Evolutionary conservation across 2,888 invertebrate genomes (phyloP).

Genomic region (Heliothis peltigera): DNA sequence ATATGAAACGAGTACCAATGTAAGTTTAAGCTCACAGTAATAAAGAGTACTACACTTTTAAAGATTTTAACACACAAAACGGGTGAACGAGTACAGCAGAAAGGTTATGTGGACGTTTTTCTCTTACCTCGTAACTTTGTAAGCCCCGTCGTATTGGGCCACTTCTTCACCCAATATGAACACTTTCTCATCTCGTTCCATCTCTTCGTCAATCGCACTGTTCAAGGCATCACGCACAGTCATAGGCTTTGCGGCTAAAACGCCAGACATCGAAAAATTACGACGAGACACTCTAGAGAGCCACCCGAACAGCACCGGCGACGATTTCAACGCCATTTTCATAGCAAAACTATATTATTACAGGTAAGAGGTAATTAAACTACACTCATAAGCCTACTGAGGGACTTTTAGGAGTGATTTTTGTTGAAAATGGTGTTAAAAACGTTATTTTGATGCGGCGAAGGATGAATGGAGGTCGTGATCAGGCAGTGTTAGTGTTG

Average conservation of each 20-base stretch:
- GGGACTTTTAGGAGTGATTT: slow-evolving; percentile 64
- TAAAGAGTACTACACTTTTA: background rate
- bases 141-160: slow-evolving; percentile 99
- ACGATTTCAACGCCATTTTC: slow-evolving; percentile 87
- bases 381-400: slow-evolving; percentile 63
- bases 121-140: slow-evolving; percentile 94
- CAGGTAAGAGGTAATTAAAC: slow-evolving; percentile 64
- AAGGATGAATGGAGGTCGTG: slow-evolving; percentile 89
- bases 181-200: slow-evolving; percentile 97
- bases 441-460: slow-evolving; percentile 68
- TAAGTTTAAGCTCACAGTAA: background rate
- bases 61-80: slow-evolving; percentile 2
- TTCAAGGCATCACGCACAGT: slow-evolving; percentile 99
- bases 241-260: slow-evolving; percentile 91
- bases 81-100: slow-evolving; percentile 1
- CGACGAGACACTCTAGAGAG: slow-evolving; percentile 78
- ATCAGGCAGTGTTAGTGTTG: slow-evolving; percentile 33
- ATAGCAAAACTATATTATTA: slow-evolving; percentile 57
- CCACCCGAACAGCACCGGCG: slow-evolving; percentile 79
- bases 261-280: slow-evolving; percentile 82
- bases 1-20: background rate
- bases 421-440: slow-evolving; percentile 77
- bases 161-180: slow-evolving; percentile 99
- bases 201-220: slow-evolving; percentile 98
- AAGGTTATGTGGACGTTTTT: slow-evolving; percentile 54